These are phyloP conservation scores for Helarctos malayanus DNA, from an alignment of 2,797 vertebrate species.

Conservation along the genomic window DNA sequence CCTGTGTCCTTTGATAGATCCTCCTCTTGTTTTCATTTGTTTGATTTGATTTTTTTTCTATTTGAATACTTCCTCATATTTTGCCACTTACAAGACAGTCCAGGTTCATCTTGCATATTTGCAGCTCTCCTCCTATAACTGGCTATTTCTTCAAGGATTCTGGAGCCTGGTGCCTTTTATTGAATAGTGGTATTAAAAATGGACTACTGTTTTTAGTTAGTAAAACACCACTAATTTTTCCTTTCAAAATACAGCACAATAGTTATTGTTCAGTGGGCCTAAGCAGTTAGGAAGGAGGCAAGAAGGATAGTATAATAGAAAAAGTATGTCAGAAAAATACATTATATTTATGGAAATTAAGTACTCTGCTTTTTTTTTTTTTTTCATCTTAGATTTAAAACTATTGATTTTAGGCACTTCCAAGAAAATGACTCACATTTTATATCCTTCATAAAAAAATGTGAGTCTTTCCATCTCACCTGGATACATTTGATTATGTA, in stretches of 20 bases:
- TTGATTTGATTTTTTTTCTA: not conserved
- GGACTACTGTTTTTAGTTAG: not conserved
- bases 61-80: not conserved
- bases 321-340: not conserved
- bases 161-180: not conserved
- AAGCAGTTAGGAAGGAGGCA: not conserved
- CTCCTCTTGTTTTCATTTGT: not conserved
- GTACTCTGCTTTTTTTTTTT: not conserved
- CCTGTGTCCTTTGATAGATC: no score
- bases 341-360: not conserved
- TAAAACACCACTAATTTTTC: not conserved
- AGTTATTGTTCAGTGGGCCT: not conserved
- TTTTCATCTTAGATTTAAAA: not conserved
- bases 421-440: not conserved
- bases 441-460: not conserved
- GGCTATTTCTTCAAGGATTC: not conserved
- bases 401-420: not conserved
- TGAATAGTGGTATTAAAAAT: not conserved
- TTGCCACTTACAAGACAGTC: accelerated
- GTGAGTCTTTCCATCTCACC: not conserved
- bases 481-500: not conserved
- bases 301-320: not conserved
- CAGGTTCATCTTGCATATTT: not conserved
- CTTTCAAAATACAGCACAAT: not conserved
- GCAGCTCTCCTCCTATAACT: not conserved